These are phyloP conservation scores for Mesoclemmys tuberculata DNA, from an alignment of 2,113 vertebrate genomes.

Conservation along the genomic window DNA sequence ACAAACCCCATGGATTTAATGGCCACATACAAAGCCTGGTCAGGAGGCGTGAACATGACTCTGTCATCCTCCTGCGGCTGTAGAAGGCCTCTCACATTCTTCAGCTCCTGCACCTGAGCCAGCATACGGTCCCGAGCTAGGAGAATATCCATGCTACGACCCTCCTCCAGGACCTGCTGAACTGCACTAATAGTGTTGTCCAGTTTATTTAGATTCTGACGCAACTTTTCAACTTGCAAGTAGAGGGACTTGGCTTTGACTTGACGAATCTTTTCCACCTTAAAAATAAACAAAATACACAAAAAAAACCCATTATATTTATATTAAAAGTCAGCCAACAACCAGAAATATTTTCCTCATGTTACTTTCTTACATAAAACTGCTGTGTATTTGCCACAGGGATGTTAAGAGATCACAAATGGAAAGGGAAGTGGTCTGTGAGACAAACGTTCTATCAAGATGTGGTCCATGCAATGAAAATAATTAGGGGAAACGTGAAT, in stretches of 20 bases:
- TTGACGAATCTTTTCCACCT: constrained; percentile 99
- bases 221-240: constrained; percentile 96
- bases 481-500: not conserved
- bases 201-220: constrained; percentile 94
- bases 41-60: constrained; percentile 96
- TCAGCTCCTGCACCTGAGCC: constrained; percentile 97
- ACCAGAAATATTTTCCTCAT: not conserved
- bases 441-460: not conserved
- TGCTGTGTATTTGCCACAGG: rapidly evolving
- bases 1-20: constrained; percentile 96
- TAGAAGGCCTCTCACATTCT: constrained; percentile 88
- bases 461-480: not conserved
- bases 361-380: rapidly evolving
- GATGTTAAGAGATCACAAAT: not conserved
- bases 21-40: constrained; percentile 92
- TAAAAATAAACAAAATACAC: constrained; percentile 1
- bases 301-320: not conserved
- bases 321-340: not conserved
- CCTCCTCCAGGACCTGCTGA: constrained; percentile 95
- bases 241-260: constrained; percentile 98
- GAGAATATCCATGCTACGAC: constrained; percentile 91
- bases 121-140: constrained; percentile 95
- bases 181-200: constrained; percentile 96
- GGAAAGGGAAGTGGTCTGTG: not conserved
- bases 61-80: constrained; percentile 96